Evolutionary conservation across 1,140 invertebrate species (phyloP), one percentile per base, ranked within the genome.

Genomic region (Musca vetustissima): DNA sequence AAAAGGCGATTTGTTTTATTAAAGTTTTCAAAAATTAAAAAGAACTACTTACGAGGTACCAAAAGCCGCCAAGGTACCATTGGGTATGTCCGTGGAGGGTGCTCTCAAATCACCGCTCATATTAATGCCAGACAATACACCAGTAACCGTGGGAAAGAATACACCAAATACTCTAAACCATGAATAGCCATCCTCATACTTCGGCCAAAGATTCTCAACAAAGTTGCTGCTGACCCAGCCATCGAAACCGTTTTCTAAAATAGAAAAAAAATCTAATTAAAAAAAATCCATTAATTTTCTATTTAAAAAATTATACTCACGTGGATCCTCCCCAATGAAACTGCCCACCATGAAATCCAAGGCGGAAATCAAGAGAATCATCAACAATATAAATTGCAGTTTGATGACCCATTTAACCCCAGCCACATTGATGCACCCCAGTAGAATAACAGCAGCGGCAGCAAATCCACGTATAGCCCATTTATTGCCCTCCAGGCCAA

Each of bases 31-130:
- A n/a, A n/a, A 55, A 25, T 11, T 13, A 25, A 32, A 21, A 15
- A 53, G n/a, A n/a, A n/a, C n/a, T n/a, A 79, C 77, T 81, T 86
- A 93, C 90, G 91, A 92, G 48, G 91, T 93, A 65, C 91, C 90
- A 69, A 98, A 89, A 57, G 97, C 95, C 28, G 94, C 92, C 25
- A 98, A 83, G 4, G 96, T 97, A 47, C 97, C 97, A 83, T 93
- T 92, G 4, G 96, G 95, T 78, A 98, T 98, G 82, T 97, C 94
- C 52, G 89, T 89, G 13, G 93, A 93, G 0, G 97, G 96, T 76
- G 96, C 91, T 68, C 89, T 88, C 50, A 99, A 86, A 84, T 99
- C 96, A 14, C 96, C 96, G 83, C 95, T 97, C 96, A 99, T 98
- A 82, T 98, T 98, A 72, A 98, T 94, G 53, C 97, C 97, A 52